Conservation (phyloP, 2,113 vertebrate genomes). For the Pogonocichla stellata region DNA sequence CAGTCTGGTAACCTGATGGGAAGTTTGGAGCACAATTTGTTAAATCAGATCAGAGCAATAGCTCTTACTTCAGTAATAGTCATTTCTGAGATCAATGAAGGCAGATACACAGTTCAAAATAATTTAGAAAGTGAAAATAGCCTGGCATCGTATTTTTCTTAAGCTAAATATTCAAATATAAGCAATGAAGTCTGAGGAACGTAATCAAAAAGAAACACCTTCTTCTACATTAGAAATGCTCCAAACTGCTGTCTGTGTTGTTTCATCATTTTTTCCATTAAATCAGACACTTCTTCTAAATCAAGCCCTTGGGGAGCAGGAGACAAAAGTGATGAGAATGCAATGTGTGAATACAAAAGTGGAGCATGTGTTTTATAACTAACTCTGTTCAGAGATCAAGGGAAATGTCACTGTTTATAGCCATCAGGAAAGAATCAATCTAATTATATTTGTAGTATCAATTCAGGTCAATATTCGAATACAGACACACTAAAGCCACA, state of each 20-base stretch:
- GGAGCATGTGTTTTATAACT: slow-evolving; percentile 69
- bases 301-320: slow-evolving; percentile 78
- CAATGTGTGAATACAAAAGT: slow-evolving; percentile 67
- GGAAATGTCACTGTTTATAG: slow-evolving; percentile 78
- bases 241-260: slow-evolving; percentile 74
- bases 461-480: slow-evolving; percentile 75
- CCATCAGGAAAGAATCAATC: slow-evolving; percentile 77
- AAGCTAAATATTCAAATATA: slow-evolving; percentile 69
- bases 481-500: slow-evolving; percentile 27
- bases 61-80: background rate
- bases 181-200: slow-evolving; percentile 40
- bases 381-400: slow-evolving; percentile 77
- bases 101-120: background rate
- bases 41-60: background rate
- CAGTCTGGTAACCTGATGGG: background rate
- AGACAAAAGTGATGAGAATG: slow-evolving; percentile 74
- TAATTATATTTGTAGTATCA: slow-evolving; percentile 79
- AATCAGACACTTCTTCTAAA: slow-evolving; percentile 87
- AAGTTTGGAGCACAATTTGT: background rate
- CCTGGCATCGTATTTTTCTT: slow-evolving; percentile 55
- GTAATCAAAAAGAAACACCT: slow-evolving; percentile 71
- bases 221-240: slow-evolving; percentile 57
- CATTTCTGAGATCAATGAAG: background rate
- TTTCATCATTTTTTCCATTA: slow-evolving; percentile 85
- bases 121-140: slow-evolving; percentile 6